Conservation (phyloP, 2,888 invertebrate genomes). For the Gnatocerus cornutus region DNA sequence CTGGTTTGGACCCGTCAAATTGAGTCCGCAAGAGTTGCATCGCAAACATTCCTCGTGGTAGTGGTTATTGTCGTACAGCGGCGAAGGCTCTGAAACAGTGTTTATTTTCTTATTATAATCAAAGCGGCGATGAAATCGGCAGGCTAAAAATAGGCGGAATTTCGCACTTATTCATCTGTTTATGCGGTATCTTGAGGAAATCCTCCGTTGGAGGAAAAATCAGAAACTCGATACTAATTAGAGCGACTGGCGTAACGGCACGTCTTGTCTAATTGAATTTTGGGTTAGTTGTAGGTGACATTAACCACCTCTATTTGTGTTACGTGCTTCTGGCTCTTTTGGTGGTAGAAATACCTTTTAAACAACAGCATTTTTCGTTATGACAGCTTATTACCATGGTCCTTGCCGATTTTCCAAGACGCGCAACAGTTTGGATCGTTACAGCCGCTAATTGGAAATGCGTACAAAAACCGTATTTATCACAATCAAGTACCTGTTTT, state of each 20-base stretch:
- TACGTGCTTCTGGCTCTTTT: conserved; percentile 31
- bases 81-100: conserved; percentile 85
- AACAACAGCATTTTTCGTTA: conserved; percentile 41
- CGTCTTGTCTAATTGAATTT: conserved; percentile 46
- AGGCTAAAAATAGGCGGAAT: conserved; percentile 20
- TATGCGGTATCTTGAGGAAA: conserved; percentile 14
- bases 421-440: conserved; percentile 35
- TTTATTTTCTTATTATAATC: conserved; percentile 30
- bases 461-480: conserved; percentile 25
- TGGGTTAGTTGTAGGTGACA: conserved; percentile 39
- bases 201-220: not conserved
- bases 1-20: conserved; percentile 93
- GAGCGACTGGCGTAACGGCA: conserved; percentile 15
- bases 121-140: conserved; percentile 23
- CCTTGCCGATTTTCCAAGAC: conserved; percentile 18
- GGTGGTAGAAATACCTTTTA: conserved; percentile 34
- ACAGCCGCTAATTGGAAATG: conserved; percentile 4
- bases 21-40: conserved; percentile 95
- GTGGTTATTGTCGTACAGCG: conserved; percentile 94
- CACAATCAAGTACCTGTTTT: conserved; percentile 39
- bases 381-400: conserved; percentile 41
- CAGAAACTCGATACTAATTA: conserved; percentile 28
- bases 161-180: conserved; percentile 19
- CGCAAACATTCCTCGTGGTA: conserved; percentile 98
- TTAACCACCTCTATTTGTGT: conserved; percentile 33